phyloP scores from a whole-genome alignment of 1,140 invertebrate species.

The Triops cancriformis region DNA sequence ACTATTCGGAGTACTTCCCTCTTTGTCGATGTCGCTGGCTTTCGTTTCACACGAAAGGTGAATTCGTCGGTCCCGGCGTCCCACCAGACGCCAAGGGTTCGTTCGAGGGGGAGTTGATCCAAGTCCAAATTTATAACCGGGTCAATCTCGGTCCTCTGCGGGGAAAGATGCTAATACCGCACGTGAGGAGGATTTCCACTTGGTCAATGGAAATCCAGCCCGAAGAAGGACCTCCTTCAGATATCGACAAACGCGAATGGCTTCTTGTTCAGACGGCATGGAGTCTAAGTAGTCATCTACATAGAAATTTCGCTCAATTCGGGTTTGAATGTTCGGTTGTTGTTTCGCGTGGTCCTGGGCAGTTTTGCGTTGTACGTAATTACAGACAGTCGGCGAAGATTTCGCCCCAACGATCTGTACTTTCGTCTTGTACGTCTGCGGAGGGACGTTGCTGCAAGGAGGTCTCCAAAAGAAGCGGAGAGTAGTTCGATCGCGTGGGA shows the following conservation, averaged over 20 bases:
- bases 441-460: neutral
- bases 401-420: slow-evolving; percentile 29
- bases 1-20: too few species aligned
- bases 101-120: slow-evolving; percentile 11
- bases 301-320: slow-evolving; percentile 17
- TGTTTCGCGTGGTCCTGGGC: slow-evolving; percentile 18
- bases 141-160: neutral
- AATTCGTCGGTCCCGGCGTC: slow-evolving; percentile 26
- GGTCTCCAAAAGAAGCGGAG: too few species aligned
- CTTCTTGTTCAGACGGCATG: too few species aligned
- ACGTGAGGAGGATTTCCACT: too few species aligned
- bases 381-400: slow-evolving; percentile 25
- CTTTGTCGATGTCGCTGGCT: slow-evolving; percentile 18
- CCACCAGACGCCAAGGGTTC: too few species aligned
- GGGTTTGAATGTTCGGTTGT: slow-evolving; percentile 1
- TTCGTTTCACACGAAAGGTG: neutral
- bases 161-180: slow-evolving; percentile 10
- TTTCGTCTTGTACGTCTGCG: slow-evolving; percentile 14
- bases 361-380: slow-evolving; percentile 23
- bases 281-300: slow-evolving; percentile 23
- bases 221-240: too few species aligned
- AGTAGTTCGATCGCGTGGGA: slow-evolving; percentile 34
- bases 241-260: too few species aligned
- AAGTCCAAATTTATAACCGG: neutral
- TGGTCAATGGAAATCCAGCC: too few species aligned